These are phyloP conservation scores for Fragum fragum DNA, from an alignment of 2,888 invertebrate species.

Conservation along the genomic window DNA sequence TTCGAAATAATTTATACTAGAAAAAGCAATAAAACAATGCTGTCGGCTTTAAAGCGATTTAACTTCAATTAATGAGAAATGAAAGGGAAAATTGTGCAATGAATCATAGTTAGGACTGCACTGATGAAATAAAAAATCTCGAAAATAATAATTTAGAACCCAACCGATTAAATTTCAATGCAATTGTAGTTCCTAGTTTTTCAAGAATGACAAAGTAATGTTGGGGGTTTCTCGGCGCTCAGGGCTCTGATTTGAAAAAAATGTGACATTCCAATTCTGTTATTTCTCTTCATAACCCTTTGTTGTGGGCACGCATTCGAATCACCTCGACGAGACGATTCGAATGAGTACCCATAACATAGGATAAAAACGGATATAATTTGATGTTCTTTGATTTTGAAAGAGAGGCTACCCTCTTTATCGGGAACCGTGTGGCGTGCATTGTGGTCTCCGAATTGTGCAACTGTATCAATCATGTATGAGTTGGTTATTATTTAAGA, in stretches of 20 bases:
- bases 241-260: neutral
- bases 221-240: neutral
- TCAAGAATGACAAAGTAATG: neutral
- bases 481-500: constrained; percentile 24
- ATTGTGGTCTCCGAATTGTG: constrained; percentile 6
- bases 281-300: neutral
- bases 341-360: neutral
- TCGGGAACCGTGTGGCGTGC: neutral
- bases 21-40: constrained; percentile 27
- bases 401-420: no score
- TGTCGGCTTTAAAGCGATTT: constrained; percentile 36
- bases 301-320: no score
- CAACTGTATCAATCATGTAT: constrained; percentile 25
- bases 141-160: constrained; percentile 35
- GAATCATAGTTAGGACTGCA: constrained; percentile 25
- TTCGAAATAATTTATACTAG: neutral
- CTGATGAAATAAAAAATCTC: constrained; percentile 13
- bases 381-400: neutral
- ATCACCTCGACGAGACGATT: no score
- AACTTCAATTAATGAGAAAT: constrained; percentile 38
- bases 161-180: constrained; percentile 42
- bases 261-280: neutral
- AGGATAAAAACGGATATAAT: neutral
- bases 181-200: neutral
- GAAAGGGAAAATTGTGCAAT: constrained; percentile 29